These are phyloP conservation scores for Oscheius sp. DNA, from an alignment of 2,888 invertebrate species.

Conservation along the genomic window DNA sequence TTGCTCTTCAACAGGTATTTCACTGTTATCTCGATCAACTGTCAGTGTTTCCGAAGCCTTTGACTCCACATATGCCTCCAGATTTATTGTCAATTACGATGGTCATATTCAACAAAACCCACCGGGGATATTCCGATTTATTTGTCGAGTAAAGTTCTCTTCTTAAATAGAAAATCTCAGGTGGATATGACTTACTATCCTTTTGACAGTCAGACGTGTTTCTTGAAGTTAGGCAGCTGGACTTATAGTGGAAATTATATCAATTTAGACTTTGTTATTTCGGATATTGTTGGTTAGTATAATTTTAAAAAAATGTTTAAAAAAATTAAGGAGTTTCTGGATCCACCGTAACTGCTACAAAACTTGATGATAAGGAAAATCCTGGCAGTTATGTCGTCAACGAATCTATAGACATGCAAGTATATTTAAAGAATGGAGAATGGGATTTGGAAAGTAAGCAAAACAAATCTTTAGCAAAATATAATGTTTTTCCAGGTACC, in stretches of 20 bases:
- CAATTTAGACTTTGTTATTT: conserved; percentile 50
- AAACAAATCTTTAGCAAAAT: no score
- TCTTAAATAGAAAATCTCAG: conserved; percentile 13
- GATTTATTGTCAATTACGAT: conserved; percentile 49
- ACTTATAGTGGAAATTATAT: conserved; percentile 55
- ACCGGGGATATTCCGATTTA: conserved; percentile 54
- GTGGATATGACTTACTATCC: conserved; percentile 60
- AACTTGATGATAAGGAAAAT: conserved; percentile 32
- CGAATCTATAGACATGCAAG: conserved; percentile 57
- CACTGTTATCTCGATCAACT: not conserved
- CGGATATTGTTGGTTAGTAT: conserved; percentile 42
- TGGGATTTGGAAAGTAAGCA: conserved; percentile 51
- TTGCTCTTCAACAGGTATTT: conserved; percentile 53
- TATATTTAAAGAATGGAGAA: conserved; percentile 54
- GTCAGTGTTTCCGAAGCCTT: conserved; percentile 53
- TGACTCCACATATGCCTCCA: conserved; percentile 55
- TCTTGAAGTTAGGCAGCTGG: conserved; percentile 55
- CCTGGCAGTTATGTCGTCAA: conserved; percentile 50
- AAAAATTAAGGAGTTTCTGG: conserved; percentile 38
- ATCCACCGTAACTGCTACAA: conserved; percentile 32
- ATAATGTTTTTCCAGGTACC: conserved; percentile 36
- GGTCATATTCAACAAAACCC: conserved; percentile 57
- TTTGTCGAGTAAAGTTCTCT: conserved; percentile 32
- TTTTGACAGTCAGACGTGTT: conserved; percentile 55
- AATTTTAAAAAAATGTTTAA: no score